These are phyloP conservation scores for Himalopsyche japonica DNA, from an alignment of 2,888 invertebrate species.

Conservation along the genomic window DNA sequence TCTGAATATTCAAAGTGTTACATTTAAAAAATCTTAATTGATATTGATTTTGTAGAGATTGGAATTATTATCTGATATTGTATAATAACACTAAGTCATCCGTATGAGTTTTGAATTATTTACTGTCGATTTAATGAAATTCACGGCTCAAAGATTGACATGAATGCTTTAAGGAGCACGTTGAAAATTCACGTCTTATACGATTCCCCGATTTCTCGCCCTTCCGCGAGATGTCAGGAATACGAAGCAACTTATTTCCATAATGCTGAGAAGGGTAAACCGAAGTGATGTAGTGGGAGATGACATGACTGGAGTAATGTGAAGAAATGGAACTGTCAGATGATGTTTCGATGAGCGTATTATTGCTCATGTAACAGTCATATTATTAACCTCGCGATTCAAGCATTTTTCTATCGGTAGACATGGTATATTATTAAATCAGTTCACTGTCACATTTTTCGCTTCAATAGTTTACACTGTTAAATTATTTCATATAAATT, in stretches of 20 bases:
- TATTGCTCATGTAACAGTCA: slow-evolving; percentile 16
- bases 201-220: neutral
- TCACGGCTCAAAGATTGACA: too few relatives aligned
- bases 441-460: too few relatives aligned
- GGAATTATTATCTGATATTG: too few relatives aligned
- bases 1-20: too few relatives aligned
- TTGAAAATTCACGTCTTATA: neutral
- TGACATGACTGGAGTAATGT: neutral
- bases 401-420: neutral
- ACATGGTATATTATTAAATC: too few relatives aligned
- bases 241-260: neutral
- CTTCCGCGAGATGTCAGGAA: neutral
- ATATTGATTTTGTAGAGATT: too few relatives aligned
- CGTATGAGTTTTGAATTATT: too few relatives aligned
- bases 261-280: neutral
- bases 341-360: neutral
- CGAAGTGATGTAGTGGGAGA: neutral
- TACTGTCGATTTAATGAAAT: too few relatives aligned
- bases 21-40: too few relatives aligned
- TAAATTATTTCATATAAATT: too few relatives aligned
- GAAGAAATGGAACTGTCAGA: slow-evolving; percentile 27
- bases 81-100: too few relatives aligned
- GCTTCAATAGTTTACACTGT: too few relatives aligned
- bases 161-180: neutral
- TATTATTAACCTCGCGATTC: neutral